phyloP scores from a whole-genome alignment of 2,797 vertebrate genomes.

The Melanotaenia boesemani region DNA sequence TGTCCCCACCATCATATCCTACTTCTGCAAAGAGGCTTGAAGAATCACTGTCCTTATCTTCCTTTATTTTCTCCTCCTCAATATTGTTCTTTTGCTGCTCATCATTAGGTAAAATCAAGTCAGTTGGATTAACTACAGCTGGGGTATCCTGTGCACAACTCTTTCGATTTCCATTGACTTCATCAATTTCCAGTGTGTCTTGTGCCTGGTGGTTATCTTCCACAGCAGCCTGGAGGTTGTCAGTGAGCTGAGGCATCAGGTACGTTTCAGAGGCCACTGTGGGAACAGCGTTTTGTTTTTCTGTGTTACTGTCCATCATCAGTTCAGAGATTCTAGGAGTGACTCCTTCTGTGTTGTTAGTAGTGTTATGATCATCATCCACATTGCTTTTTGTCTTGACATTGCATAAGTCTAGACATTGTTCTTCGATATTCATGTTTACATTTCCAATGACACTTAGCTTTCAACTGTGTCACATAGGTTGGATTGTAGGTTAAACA shows the following conservation, averaged over 20 bases:
- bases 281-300: conserved; percentile 67
- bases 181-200: conserved; percentile 77
- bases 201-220: conserved; percentile 70
- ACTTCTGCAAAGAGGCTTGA: conserved; percentile 48
- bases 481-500: conserved; percentile 56
- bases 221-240: conserved; percentile 69
- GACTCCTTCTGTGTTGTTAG: conserved; percentile 74
- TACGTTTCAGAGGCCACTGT: conserved; percentile 67
- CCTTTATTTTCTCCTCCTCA: conserved; percentile 57
- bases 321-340: conserved; percentile 75
- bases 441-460: conserved; percentile 78
- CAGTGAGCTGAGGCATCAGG: conserved; percentile 74
- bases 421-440: conserved; percentile 86
- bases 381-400: conserved; percentile 77
- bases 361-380: conserved; percentile 69
- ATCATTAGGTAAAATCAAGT: conserved; percentile 68
- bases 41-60: conserved; percentile 48
- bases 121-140: conserved; percentile 48
- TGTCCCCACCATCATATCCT: conserved; percentile 75
- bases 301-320: conserved; percentile 71
- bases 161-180: conserved; percentile 77
- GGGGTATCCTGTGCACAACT: conserved; percentile 53
- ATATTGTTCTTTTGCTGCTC: conserved; percentile 58
- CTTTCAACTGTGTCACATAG: conserved; percentile 59
- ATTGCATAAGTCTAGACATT: conserved; percentile 84